Percentiles rank a stretch among this genome's conserved stretches.
Conservation (phyloP, 2,888 invertebrate species). For the Poecilus cupreus region DNA sequence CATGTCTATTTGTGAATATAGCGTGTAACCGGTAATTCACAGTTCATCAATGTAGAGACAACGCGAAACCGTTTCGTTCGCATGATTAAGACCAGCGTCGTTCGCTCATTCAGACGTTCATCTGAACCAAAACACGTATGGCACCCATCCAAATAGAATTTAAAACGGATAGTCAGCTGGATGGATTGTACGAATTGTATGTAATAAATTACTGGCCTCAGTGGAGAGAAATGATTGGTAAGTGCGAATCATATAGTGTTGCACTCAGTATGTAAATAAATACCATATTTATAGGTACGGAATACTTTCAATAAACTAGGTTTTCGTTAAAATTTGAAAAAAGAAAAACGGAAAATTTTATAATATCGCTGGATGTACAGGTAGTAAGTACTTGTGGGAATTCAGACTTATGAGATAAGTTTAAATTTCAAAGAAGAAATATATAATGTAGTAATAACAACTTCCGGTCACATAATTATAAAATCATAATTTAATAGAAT, state of each 20-base stretch:
- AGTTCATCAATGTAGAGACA: not conserved
- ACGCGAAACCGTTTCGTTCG: not conserved
- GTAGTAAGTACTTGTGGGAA: too few species aligned
- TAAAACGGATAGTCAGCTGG: not conserved
- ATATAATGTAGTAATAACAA: too few species aligned
- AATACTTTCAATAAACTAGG: too few species aligned
- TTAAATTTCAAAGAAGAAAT: too few species aligned
- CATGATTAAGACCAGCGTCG: not conserved
- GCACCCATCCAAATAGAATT: not conserved
- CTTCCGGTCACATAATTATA: too few species aligned
- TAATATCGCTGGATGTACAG: not conserved
- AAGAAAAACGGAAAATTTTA: too few species aligned
- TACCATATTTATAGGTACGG: not conserved
- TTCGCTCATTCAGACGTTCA: not conserved
- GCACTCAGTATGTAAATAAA: not conserved
- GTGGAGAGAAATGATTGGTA: not conserved
- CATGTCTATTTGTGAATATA: not conserved
- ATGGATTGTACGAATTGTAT: too few species aligned
- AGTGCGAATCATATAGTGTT: not conserved
- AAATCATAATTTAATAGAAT: too few species aligned
- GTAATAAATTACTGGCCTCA: not conserved
- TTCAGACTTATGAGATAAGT: too few species aligned
- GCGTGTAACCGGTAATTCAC: not conserved
- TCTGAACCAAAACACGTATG: not conserved
- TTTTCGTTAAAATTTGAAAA: too few species aligned